Base-by-base conservation (phyloP, 2,888 invertebrate species). In the Scaptomyza caliginosa region DNA sequence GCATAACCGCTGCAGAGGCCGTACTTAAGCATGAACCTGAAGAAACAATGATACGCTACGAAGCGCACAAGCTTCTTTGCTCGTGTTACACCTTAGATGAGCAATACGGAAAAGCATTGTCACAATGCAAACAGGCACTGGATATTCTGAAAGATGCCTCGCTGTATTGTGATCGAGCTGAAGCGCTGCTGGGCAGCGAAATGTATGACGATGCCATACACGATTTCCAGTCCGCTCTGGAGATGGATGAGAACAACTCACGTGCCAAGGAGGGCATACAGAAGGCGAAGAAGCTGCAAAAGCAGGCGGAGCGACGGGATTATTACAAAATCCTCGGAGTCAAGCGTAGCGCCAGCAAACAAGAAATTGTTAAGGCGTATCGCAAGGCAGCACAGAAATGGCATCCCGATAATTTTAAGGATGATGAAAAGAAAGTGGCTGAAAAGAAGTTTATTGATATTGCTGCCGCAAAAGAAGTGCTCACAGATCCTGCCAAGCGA, bases 401-500 rank as follows among this genome's bases (percentile, higher is more conserved):
- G 99, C 99, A 99, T 92, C 99, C 99, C 0, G 99, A 99, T 92
- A 98, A 96, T 92, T 99, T 95, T 92, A 94, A 93, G 48, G 96
- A 94, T 10, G 96, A 96, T 68, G 97, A 97, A 90, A 99, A 99
- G 92, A 96, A 98, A 89, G 93, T 95, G 49, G 99, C 99, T 0
- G 97, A 99, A 92, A 98, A 98, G 92, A 98, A 96, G 92, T 99
- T 99, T 91, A 98, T 99, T 70, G 99, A 99, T 91, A 96, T 99
- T 87, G 99, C 99, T 2, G 97, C 99, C 36, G 99, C 99, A 52
- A 99, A 99, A 92, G 99, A 99, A 93, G 95, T 95, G 17, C 92
- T 96, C 28, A 96, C 96, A 38, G 95, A 96, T 93, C 93, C 96
- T 70, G 99, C 99, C 90, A 99, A 99, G 92, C 93, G 99, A 65